Base-by-base conservation (phyloP, 1,140 invertebrate species). In the Conopomorpha cramerella region DNA sequence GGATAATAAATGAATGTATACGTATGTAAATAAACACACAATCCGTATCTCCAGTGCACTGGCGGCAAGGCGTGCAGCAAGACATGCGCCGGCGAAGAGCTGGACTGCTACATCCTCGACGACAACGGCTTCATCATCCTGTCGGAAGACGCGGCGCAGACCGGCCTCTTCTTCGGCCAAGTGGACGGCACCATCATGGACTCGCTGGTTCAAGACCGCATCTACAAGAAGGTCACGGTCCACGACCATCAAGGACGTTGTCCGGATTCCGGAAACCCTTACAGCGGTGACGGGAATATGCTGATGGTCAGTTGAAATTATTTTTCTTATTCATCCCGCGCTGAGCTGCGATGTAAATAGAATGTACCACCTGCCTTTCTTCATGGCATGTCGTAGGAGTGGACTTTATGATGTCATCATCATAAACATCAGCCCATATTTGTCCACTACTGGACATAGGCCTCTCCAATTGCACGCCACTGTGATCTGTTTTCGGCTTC, bases 171-270 rank as follows among this genome's bases (percentile, higher is more conserved):
- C 70, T 96, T 96, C 54, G 93, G 93, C 0, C 91, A 95, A 62
- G 89, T 95, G 29, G 93, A 96, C 60, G 92, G 92, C n/a, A 94
- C 92, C 1, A 92, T 96, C 30, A 95, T 96, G 90, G 91, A 95
- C 61, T 93, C 91, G 0, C 67, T 96, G 16, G 91, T 96, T 0
- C 90, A 95, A 56, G 90, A 93, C 53, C 84, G 87, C 38, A 94
- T 96, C 43, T 96, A 93, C 65, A 90, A 87, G 49, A 90, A 90
- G 71, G 85, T 95, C 0, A 84, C 86, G 0, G 85, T 95, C 0
- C 89, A 89, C 45, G 92, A 96, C 59, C 93, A 95, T 68, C 93
- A 96, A 68, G 93, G 91, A 0, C 81, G 89, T 4, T 95, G 92
- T 54, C 85, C 86, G 0, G 90, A 93, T 46, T 85, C 85, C 10